These are phyloP conservation scores for Gymnogyps californianus DNA, from an alignment of 2,113 vertebrate species.

Conservation along the genomic window DNA sequence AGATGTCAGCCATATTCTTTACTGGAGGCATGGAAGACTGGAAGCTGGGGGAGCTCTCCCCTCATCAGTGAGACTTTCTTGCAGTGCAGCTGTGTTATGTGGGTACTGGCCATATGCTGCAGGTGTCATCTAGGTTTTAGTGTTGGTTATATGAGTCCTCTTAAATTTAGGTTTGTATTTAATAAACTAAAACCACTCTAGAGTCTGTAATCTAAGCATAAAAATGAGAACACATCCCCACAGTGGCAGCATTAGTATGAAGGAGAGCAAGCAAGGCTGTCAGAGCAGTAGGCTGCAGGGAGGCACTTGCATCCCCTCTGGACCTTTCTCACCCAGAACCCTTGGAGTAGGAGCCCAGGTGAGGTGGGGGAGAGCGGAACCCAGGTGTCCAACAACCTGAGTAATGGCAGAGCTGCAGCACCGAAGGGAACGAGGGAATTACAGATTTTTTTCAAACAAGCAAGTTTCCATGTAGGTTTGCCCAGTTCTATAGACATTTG, in stretches of 20 bases:
- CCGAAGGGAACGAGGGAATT: background rate
- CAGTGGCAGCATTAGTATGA: background rate
- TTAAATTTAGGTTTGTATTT: background rate
- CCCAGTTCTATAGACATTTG: background rate
- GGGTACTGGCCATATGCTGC: background rate
- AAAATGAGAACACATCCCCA: background rate
- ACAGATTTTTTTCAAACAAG: background rate
- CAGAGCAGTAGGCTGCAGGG: background rate
- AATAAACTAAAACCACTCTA: background rate
- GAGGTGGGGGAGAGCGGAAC: background rate
- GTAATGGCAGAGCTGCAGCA: background rate
- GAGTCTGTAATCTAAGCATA: background rate
- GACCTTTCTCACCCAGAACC: background rate
- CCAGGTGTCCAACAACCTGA: background rate
- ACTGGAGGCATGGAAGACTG: background rate
- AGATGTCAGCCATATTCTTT: background rate
- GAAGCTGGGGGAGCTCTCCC: background rate
- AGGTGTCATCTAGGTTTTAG: background rate
- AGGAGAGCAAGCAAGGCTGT: background rate
- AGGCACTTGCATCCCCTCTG: background rate
- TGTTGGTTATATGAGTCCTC: background rate
- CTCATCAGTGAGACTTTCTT: background rate
- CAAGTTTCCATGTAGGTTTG: background rate
- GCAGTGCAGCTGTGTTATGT: background rate
- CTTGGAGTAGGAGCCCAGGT: background rate